These are phyloP conservation scores for Sphaerophoria taeniata DNA, from an alignment of 2,888 invertebrate species.

Conservation along the genomic window DNA sequence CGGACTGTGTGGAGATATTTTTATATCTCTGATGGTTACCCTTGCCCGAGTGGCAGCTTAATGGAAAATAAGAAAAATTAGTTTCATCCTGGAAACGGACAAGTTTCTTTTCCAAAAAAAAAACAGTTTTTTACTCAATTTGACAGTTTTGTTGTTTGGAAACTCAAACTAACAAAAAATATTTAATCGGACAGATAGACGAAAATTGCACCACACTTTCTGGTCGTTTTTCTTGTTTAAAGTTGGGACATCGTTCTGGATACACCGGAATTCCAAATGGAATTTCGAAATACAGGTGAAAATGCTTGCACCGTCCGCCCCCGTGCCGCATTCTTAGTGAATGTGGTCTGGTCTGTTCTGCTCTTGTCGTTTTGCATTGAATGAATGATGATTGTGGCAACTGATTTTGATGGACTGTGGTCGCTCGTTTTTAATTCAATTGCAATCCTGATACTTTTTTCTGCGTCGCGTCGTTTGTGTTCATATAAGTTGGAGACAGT, in stretches of 20 bases:
- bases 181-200: conserved; percentile 60
- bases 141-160: conserved; percentile 52
- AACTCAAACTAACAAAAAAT: conserved; percentile 50
- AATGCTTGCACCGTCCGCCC: conserved; percentile 26
- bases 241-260: conserved; percentile 7
- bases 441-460: conserved; percentile 23
- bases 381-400: conserved; percentile 70
- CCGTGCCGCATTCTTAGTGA: conserved; percentile 21
- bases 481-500: too few species aligned
- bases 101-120: conserved; percentile 33
- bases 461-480: neutral
- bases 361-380: conserved; percentile 53
- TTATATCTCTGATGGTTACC: neutral
- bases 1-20: neutral
- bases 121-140: conserved; percentile 66
- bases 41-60: conserved; percentile 72
- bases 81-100: conserved; percentile 78
- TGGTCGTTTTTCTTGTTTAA: neutral
- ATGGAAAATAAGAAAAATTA: conserved; percentile 81
- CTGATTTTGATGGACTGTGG: conserved; percentile 58
- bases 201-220: conserved; percentile 69
- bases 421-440: conserved; percentile 54
- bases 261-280: conserved; percentile 28
- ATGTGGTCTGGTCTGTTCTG: conserved; percentile 43
- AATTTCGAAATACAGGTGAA: conserved; percentile 22